These are phyloP conservation scores for Scolopax rusticola DNA, from an alignment of 2,797 vertebrate genomes.

Conservation along the genomic window DNA sequence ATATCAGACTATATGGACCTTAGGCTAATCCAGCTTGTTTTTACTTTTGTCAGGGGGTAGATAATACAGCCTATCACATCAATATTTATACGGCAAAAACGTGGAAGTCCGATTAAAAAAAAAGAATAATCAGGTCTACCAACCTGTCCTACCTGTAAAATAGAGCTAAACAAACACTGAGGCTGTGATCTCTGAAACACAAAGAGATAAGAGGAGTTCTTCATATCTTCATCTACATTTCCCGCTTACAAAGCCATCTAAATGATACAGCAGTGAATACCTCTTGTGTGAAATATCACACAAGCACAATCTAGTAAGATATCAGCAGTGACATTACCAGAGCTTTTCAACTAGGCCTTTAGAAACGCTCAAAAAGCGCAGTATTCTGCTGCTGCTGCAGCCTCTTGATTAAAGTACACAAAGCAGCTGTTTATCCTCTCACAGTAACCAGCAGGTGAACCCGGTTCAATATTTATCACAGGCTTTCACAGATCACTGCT, in stretches of 20 bases:
- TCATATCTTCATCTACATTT: constrained; percentile 77
- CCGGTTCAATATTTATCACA: constrained; percentile 99
- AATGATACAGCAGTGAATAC: constrained; percentile 80
- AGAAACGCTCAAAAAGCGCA: constrained; percentile 65
- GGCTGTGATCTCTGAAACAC: constrained; percentile 73
- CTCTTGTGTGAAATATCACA: constrained; percentile 90
- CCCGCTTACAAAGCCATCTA: constrained; percentile 79
- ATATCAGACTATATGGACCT: constrained; percentile 31
- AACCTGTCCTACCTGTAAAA: constrained; percentile 60
- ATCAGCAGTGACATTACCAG: constrained; percentile 78
- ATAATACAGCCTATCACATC: constrained; percentile 72
- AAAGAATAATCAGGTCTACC: constrained; percentile 44
- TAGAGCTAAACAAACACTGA: constrained; percentile 68
- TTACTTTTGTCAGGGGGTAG: constrained; percentile 21
- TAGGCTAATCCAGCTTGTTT: constrained; percentile 48
- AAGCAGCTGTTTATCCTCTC: constrained; percentile 97
- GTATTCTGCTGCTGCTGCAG: constrained; percentile 73
- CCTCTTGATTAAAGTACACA: constrained; percentile 86
- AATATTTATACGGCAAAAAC: constrained; percentile 62
- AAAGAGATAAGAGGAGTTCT: constrained; percentile 65
- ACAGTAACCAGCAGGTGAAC: constrained; percentile 99
- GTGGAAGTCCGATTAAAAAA: constrained; percentile 49
- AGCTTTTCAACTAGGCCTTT: constrained; percentile 79
- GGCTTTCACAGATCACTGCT: constrained; percentile 99
- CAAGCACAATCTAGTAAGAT: constrained; percentile 81